A percentile compares a stretch with the other conserved stretches of the same genome.
phyloP scores from a whole-genome alignment of 2,888 invertebrate genomes.

The Lamellibrachia columna region DNA sequence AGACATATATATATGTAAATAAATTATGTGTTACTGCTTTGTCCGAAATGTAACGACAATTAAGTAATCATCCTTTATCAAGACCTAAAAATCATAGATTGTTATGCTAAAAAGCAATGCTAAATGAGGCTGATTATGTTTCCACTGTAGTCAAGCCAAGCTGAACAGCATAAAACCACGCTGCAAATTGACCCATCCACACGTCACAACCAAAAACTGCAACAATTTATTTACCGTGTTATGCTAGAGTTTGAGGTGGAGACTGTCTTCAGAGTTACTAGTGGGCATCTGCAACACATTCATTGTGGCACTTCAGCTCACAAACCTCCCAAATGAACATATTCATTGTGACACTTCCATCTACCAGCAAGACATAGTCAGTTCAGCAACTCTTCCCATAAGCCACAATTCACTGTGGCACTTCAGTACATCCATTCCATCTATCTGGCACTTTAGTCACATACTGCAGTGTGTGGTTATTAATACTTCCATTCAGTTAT shows the following conservation, averaged over 20 bases:
- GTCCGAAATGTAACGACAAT: not conserved
- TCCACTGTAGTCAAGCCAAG: constrained; percentile 1
- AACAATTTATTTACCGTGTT: constrained; percentile 1
- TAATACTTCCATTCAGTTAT: no score
- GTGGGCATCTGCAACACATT: constrained; percentile 9
- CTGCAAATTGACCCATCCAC: not conserved
- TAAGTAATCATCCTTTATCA: not conserved
- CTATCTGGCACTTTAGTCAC: no score
- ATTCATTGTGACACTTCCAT: not conserved
- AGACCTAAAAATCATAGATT: not conserved
- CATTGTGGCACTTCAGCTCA: not conserved
- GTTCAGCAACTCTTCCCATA: no score
- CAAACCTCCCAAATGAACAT: not conserved
- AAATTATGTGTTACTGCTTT: not conserved
- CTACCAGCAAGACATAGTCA: not conserved
- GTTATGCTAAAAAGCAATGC: not conserved
- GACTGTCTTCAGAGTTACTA: not conserved
- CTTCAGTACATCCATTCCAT: no score
- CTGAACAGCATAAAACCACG: constrained; percentile 16
- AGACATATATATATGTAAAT: not conserved
- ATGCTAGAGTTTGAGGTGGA: not conserved
- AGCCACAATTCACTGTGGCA: no score
- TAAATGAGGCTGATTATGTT: not conserved
- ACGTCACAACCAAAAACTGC: not conserved
- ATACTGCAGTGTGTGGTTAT: no score